Evolutionary conservation across 1,140 invertebrate genomes (phyloP), one percentile per base, ranked within the genome.

Genomic region (Chironomus striatipennis): DNA sequence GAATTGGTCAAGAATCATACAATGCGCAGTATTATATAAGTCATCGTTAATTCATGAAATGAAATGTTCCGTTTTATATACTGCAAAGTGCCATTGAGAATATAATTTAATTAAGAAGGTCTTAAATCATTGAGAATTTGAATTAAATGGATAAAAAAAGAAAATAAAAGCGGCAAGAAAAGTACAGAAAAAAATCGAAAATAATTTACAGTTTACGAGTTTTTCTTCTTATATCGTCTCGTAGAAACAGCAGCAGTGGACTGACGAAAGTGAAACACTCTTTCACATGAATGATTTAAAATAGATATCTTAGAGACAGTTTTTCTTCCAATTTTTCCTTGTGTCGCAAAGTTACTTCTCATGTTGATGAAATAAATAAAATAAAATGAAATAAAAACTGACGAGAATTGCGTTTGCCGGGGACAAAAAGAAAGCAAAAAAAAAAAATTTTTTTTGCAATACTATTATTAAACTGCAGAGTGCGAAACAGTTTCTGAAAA

Each of bases 261-360:
- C 47, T 70, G 18, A 70, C n/a, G 65, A 70, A 70, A 70, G 18
- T n/a, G 47, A 57, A 57, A 57, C 9, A 57, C 10, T 34, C 24
- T 34, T 34, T 34, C 24, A 34, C 24, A 34, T 57, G 47, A 57
- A 57, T 57, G 47, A 57, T 57, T 70, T 70, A 70, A 70, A 70
- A 70, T 70, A 70, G 65, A 70, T 21, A 70, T 70, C n/a, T 70
- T 20, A 12, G 65, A 70, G 65, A 70, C 65, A 70, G 20, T 20
- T 18, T 70, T n/a, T 12, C 10, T 57, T 57, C 7, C 9, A 2
- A 57, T 57, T 57, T 12, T 8, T 57, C 9, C 65, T 70, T 70
- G 17, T 10, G n/a, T 21, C 47, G 12, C 47, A 10, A 57, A 57
- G n/a, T 57, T n/a, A 57, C 24, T 57, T 15, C 65, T 20, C 65